A percentile compares a stretch with the other conserved stretches of the same genome.
These are phyloP conservation scores for Mythimna loreyi DNA, from an alignment of 2,888 invertebrate species.

Conservation along the genomic window DNA sequence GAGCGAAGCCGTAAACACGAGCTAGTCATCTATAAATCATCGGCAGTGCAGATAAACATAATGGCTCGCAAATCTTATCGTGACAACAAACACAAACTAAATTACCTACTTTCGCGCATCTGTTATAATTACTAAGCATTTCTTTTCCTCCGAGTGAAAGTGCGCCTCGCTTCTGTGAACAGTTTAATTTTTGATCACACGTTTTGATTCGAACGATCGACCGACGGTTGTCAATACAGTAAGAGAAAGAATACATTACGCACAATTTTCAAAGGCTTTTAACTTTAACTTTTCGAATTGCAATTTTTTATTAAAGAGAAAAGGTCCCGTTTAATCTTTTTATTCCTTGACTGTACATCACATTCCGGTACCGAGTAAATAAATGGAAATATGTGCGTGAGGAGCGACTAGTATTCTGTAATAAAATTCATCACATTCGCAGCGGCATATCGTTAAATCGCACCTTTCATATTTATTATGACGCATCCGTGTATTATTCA, in stretches of 20 bases:
- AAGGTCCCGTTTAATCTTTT: background rate
- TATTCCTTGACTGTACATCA: background rate
- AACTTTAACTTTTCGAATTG: background rate
- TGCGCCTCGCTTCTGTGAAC: conserved; percentile 70
- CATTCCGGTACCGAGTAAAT: conserved; percentile 38
- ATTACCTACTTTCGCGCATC: conserved; percentile 77
- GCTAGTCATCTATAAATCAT: conserved; percentile 51
- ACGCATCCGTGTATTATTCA: conserved; percentile 53
- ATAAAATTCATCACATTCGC: conserved; percentile 61
- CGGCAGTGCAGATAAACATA: conserved; percentile 47
- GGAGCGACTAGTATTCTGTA: conserved; percentile 45
- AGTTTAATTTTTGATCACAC: conserved; percentile 69
- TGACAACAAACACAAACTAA: conserved; percentile 66
- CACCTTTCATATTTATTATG: conserved; percentile 59
- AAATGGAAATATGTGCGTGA: conserved; percentile 51
- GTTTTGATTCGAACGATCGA: conserved; percentile 29
- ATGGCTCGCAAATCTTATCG: conserved; percentile 64
- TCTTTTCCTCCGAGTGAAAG: conserved; percentile 78
- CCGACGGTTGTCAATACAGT: conserved; percentile 5
- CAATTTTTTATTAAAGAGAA: background rate
- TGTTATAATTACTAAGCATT: conserved; percentile 76
- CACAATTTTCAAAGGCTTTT: too few relatives aligned
- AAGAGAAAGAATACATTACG: background rate
- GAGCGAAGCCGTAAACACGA: background rate
- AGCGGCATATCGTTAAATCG: conserved; percentile 54